Evolutionary conservation across 2,797 vertebrate genomes (phyloP), one percentile per base, ranked within the genome.

Genomic region (Threskiornis aethiopicus): DNA sequence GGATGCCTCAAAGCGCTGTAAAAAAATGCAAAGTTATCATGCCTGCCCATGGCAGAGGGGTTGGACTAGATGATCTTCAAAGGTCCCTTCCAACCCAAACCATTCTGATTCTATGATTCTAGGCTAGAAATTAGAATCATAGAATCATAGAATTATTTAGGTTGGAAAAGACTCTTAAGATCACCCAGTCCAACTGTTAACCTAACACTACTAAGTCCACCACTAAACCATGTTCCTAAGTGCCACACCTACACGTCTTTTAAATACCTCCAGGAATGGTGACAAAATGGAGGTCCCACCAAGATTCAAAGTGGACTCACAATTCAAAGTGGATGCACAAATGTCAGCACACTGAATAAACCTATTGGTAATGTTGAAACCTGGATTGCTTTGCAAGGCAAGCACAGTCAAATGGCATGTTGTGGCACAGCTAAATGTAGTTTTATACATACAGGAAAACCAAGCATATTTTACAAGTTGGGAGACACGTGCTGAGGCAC

Each of bases 141-240:
- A 55, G 54, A 55, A 21, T 52, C 16, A 67, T 16, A 76, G 61
- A 75, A 88, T 51, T 1, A 57, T 67, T 62, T 71, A 1, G 0
- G 31, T 64, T 80, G 20, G 16, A 76, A 72, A 85, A 75, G 11
- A 33, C 24, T 13, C 14, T 86, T 62, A 46, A 17, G 19, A 16
- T 31, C 28, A 44, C 41, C 0, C 0, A 83, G 29, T 46, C 9
- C 49, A 49, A n/a, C 54, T 1, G 1, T n/a, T 62, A 86, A 41
- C 28, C 42, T 42, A 58, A 51, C 33, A 55, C 29, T 64, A 4
- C 6, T 10, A 49, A 58, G 42, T 58, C 62, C 11, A 31, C 11
- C 24, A 21, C 28, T 59, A 55, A 91, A 64, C 10, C 39, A 37
- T 5, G 13, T 57, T 66, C 31, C 55, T 54, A 76, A 83, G 13